A percentile compares a stretch with the other conserved stretches of the same genome.
These are phyloP conservation scores for Drosophila koepferae DNA, from an alignment of 2,888 invertebrate species.

Conservation along the genomic window DNA sequence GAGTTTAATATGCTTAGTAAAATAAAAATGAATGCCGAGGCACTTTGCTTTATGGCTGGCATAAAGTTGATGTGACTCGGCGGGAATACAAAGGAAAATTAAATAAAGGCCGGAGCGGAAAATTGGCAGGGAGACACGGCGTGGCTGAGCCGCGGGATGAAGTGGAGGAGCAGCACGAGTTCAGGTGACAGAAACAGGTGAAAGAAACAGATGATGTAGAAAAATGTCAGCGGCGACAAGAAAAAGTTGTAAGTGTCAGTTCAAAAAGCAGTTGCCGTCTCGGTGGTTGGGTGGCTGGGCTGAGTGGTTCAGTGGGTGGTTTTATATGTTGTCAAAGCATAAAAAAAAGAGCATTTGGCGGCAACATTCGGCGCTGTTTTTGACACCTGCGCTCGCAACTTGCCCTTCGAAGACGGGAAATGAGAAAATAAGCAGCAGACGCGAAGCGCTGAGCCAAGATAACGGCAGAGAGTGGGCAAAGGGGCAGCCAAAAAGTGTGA, in stretches of 20 bases:
- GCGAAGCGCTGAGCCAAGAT: conserved; percentile 9
- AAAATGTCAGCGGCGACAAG: conserved; percentile 71
- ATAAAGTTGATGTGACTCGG: conserved; percentile 50
- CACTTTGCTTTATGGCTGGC: conserved; percentile 55
- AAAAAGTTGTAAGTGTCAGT: conserved; percentile 75
- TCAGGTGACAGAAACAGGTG: conserved; percentile 36
- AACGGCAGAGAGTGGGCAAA: conserved; percentile 1
- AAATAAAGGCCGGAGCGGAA: conserved; percentile 44
- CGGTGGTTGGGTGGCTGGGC: neutral
- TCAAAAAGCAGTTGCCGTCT: conserved; percentile 42
- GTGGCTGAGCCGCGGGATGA: neutral
- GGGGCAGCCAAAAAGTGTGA: neutral
- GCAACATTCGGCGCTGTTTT: conserved; percentile 65
- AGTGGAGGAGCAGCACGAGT: neutral
- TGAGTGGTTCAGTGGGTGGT: neutral
- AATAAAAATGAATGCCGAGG: conserved; percentile 48
- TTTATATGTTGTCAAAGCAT: conserved; percentile 64
- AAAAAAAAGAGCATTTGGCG: conserved; percentile 66
- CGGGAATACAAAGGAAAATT: conserved; percentile 48
- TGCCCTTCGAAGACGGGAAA: conserved; percentile 62
- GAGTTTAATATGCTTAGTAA: conserved; percentile 50
- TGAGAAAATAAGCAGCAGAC: conserved; percentile 74
- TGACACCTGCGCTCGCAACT: conserved; percentile 72
- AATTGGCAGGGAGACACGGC: neutral
- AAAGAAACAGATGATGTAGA: conserved; percentile 70